These are phyloP conservation scores for Crax fasciolata DNA, from an alignment of 2,797 vertebrate species.

Conservation along the genomic window DNA sequence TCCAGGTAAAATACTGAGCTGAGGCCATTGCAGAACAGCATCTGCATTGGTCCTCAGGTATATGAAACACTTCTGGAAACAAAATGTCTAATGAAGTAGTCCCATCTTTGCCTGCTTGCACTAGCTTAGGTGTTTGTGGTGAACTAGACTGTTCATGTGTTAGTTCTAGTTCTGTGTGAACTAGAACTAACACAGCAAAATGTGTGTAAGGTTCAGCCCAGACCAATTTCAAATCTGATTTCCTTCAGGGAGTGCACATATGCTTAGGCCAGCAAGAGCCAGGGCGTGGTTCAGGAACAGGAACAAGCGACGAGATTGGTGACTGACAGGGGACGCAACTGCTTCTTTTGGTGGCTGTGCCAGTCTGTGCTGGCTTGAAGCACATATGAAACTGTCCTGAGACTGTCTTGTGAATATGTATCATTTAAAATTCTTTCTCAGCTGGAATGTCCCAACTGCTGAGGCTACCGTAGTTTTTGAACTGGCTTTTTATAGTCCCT, in stretches of 20 bases:
- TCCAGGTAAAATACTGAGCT: constrained; percentile 83
- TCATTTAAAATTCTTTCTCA: background rate
- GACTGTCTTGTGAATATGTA: background rate
- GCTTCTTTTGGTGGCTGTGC: constrained; percentile 22
- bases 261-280: constrained; percentile 62
- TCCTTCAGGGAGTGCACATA: constrained; percentile 17
- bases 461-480: background rate
- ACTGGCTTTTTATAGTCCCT: constrained; percentile 1
- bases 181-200: background rate
- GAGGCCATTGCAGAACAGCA: background rate
- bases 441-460: background rate
- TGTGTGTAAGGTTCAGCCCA: background rate
- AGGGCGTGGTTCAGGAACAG: constrained; percentile 59
- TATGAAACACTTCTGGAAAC: background rate
- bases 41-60: background rate
- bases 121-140: background rate
- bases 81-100: background rate
- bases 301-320: background rate
- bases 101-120: background rate
- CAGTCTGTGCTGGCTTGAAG: background rate
- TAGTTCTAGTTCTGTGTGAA: too few relatives aligned
- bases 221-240: constrained; percentile 19
- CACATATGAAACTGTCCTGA: background rate
- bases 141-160: background rate
- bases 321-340: background rate